Evolutionary conservation across 2,113 vertebrate genomes (phyloP).

Genomic region (Meles meles): DNA sequence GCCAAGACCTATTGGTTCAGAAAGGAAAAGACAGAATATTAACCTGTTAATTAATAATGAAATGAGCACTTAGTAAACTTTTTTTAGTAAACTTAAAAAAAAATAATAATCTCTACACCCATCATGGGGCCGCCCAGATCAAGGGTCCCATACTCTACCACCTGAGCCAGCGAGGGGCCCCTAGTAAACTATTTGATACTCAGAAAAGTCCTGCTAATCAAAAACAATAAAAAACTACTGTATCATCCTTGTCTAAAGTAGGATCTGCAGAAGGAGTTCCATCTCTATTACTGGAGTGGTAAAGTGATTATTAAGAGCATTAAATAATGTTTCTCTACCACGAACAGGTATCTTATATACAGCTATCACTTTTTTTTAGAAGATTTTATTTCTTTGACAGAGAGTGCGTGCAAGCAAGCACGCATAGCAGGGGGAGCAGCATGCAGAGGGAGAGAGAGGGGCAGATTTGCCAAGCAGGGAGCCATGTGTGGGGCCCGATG

Average conservation of each 20-base stretch:
- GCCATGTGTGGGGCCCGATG: too few relatives aligned
- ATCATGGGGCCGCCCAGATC: too few relatives aligned
- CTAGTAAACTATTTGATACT: neutral
- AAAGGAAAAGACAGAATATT: conserved; percentile 13
- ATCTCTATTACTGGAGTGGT: neutral
- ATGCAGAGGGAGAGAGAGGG: too few relatives aligned
- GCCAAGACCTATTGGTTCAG: conserved; percentile 88
- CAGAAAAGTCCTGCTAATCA: neutral
- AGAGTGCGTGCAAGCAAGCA: too few relatives aligned
- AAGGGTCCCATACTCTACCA: neutral
- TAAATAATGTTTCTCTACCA: neutral
- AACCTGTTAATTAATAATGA: neutral
- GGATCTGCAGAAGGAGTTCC: neutral
- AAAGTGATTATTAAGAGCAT: neutral
- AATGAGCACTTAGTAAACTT: neutral
- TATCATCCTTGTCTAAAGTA: neutral
- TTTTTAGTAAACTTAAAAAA: neutral
- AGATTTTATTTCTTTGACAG: too few relatives aligned
- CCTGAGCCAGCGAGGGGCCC: neutral
- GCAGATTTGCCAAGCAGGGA: too few relatives aligned
- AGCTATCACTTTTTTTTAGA: neutral
- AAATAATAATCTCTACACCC: too few relatives aligned
- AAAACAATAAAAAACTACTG: neutral
- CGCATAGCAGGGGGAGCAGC: too few relatives aligned
- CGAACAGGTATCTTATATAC: neutral